Percentiles rank a stretch among this genome's conserved stretches.
Evolutionary conservation across 2,888 invertebrate genomes (phyloP).

Genomic region (Hypomecis atomaria): DNA sequence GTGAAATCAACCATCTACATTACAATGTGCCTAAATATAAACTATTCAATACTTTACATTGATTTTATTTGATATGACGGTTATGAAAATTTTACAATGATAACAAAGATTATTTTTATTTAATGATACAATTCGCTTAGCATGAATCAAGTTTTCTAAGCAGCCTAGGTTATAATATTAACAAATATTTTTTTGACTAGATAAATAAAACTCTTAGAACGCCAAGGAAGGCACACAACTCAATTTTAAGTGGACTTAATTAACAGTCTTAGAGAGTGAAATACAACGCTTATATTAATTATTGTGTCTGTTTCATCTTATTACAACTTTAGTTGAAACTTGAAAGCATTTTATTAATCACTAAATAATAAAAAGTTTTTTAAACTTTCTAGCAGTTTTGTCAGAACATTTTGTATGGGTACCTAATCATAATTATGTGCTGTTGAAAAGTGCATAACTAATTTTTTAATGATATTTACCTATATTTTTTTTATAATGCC

Average conservation of each 20-base stretch:
- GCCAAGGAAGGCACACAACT: constrained; percentile 56
- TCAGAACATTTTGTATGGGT: too few species aligned
- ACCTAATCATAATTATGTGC: too few species aligned
- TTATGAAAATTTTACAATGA: background rate
- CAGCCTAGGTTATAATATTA: background rate
- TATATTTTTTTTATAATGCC: too few species aligned
- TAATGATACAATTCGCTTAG: background rate
- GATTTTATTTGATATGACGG: too few species aligned
- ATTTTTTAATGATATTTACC: too few species aligned
- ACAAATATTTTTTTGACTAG: constrained; percentile 12
- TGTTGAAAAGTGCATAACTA: too few species aligned
- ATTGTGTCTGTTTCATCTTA: constrained; percentile 54
- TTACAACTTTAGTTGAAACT: constrained; percentile 39
- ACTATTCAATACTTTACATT: too few species aligned
- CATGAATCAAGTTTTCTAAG: constrained; percentile 2
- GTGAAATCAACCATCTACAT: too few species aligned
- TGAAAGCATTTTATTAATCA: constrained; percentile 31
- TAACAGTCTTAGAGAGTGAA: constrained; percentile 73
- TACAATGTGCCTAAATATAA: background rate
- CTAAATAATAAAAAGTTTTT: background rate
- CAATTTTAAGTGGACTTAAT: constrained; percentile 66
- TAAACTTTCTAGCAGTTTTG: background rate
- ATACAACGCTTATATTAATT: constrained; percentile 56
- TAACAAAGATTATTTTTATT: background rate
- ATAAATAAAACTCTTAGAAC: constrained; percentile 43